Evolutionary conservation across 2,888 invertebrate genomes (phyloP).

Genomic region (Lissonota sp.): DNA sequence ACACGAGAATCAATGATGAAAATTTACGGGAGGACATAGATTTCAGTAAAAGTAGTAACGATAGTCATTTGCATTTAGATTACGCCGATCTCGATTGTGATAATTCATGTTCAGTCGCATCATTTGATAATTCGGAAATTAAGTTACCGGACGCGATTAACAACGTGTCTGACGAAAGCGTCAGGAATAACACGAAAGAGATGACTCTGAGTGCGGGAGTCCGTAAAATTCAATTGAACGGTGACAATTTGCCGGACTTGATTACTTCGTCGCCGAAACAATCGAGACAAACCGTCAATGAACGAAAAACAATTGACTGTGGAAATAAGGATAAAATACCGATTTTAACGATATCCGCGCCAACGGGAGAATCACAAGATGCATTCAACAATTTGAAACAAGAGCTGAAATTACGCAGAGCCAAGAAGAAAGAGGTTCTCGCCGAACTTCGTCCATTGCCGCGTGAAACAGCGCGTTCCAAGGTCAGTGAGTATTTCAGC

Average conservation of each 20-base stretch:
- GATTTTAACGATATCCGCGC: conserved; percentile 74
- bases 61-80: conserved; percentile 63
- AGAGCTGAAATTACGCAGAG: conserved; percentile 77
- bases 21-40: conserved; percentile 46
- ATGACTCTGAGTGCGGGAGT: background rate
- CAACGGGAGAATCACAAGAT: conserved; percentile 68
- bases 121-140: conserved; percentile 12
- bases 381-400: conserved; percentile 76
- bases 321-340: conserved; percentile 49
- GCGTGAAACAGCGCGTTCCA: conserved; percentile 75
- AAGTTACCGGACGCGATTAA: conserved; percentile 67
- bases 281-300: conserved; percentile 63
- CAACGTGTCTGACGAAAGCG: conserved; percentile 10
- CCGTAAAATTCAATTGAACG: conserved; percentile 29
- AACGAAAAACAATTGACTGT: background rate
- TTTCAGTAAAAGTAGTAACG: conserved; percentile 49
- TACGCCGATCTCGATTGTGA: conserved; percentile 45
- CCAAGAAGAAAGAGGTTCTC: conserved; percentile 73
- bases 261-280: conserved; percentile 75
- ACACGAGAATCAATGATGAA: conserved; percentile 23
- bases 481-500: conserved; percentile 79
- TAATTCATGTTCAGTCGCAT: conserved; percentile 14
- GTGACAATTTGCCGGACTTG: conserved; percentile 76
- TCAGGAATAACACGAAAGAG: background rate
- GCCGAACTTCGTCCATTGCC: conserved; percentile 76